Evolutionary conservation across 2,888 invertebrate genomes (phyloP).

Genomic region (Drosophila longiperda): DNA sequence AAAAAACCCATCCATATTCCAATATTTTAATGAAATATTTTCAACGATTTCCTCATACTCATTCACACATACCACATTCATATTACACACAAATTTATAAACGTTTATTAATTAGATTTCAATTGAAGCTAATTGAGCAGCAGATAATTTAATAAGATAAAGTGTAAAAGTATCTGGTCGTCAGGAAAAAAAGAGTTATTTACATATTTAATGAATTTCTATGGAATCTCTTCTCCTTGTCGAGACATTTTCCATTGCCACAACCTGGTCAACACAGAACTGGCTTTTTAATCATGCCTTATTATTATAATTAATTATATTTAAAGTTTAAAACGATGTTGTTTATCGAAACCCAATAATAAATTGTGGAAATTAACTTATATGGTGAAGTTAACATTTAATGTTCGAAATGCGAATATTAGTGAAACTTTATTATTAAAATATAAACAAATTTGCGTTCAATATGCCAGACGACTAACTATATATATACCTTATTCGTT

Average conservation of each 20-base stretch:
- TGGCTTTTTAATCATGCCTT: not conserved
- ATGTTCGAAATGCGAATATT: not conserved
- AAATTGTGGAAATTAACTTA: too few species aligned
- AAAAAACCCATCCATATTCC: not conserved
- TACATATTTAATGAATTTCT: too few species aligned
- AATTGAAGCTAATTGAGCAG: not conserved
- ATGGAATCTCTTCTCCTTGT: too few species aligned
- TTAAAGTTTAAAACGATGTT: not conserved
- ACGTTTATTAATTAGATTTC: not conserved
- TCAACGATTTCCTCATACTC: not conserved
- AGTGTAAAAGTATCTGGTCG: not conserved
- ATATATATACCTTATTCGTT: not conserved
- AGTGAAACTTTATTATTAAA: not conserved
- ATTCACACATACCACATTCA: not conserved
- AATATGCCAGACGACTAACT: not conserved
- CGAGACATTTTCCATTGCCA: not conserved
- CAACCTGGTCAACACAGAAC: not conserved
- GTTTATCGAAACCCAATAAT: not conserved
- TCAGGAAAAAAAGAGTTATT: not conserved
- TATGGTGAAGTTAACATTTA: not conserved
- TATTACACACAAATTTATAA: not conserved
- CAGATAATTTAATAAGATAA: not conserved
- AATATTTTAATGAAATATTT: not conserved
- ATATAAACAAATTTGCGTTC: not conserved
- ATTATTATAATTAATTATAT: not conserved